Percentiles rank a stretch among this genome's conserved stretches.
These are phyloP conservation scores for Campylorhamphus procurvoides DNA, from an alignment of 2,113 vertebrate genomes.

Conservation along the genomic window DNA sequence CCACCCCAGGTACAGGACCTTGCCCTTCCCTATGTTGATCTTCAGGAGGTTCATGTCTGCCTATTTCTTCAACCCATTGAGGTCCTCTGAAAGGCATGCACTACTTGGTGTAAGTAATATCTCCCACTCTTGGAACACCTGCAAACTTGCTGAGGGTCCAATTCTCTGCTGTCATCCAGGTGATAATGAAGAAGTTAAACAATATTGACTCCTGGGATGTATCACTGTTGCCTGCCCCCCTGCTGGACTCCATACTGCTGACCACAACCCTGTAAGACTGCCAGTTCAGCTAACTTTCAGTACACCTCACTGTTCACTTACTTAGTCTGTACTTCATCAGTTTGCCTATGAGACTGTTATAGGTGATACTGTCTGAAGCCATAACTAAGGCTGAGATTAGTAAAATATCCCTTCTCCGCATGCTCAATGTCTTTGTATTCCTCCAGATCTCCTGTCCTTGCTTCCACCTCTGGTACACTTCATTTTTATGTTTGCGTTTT, in stretches of 20 bases:
- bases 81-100: neutral
- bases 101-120: neutral
- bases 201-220: neutral
- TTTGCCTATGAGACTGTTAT: neutral
- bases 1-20: neutral
- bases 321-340: neutral
- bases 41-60: neutral
- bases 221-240: neutral
- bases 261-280: neutral
- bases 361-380: neutral
- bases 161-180: neutral
- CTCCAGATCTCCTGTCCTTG: neutral
- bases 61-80: neutral
- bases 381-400: neutral
- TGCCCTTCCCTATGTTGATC: neutral
- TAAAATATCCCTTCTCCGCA: neutral
- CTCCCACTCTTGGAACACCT: neutral
- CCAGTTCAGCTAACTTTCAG: neutral
- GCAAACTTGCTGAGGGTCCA: neutral
- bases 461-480: neutral
- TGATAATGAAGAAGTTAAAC: neutral
- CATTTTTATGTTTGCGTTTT: neutral
- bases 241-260: neutral
- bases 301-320: neutral
- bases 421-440: neutral